Conservation (phyloP, 2,113 vertebrate genomes). For the Corythoichthys intestinalis region DNA sequence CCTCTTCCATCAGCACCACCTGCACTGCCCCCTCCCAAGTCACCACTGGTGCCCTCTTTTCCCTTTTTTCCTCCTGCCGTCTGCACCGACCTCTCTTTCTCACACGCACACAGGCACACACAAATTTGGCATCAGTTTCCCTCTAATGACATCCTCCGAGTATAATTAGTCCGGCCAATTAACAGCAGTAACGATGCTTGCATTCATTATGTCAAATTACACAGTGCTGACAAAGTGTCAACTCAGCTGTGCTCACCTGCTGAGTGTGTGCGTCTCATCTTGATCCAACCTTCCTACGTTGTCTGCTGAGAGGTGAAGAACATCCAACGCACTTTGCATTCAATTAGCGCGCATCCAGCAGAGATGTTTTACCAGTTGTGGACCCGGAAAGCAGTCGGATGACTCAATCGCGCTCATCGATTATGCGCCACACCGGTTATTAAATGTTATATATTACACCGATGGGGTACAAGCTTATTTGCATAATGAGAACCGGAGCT, state of each 20-base stretch:
- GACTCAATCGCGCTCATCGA: conserved; percentile 91
- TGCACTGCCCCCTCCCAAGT: conserved; percentile 31
- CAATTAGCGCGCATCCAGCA: conserved; percentile 54
- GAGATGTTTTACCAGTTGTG: conserved; percentile 55
- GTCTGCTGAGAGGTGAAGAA: conserved; percentile 48
- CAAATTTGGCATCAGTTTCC: conserved; percentile 69
- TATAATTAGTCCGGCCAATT: conserved; percentile 99
- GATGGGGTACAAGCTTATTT: conserved; percentile 50
- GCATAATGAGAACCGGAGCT: too few species aligned
- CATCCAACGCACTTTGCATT: conserved; percentile 42
- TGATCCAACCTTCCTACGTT: conserved; percentile 65
- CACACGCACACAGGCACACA: conserved; percentile 22
- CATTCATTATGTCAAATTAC: conserved; percentile 99
- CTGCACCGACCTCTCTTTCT: conserved; percentile 44
- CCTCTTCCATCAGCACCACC: conserved; percentile 34
- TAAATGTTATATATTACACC: conserved; percentile 98
- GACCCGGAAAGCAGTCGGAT: conserved; percentile 71
- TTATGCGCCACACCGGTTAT: conserved; percentile 78
- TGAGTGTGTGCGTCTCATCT: conserved; percentile 62
- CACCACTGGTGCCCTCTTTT: background rate
- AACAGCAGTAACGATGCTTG: conserved; percentile 99
- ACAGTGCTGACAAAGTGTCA: conserved; percentile 91
- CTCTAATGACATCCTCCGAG: conserved; percentile 99
- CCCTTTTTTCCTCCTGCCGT: conserved; percentile 33
- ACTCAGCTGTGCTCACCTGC: conserved; percentile 98